phyloP scores from a whole-genome alignment of 2,888 invertebrate species.

The Eucera pruinosa region DNA sequence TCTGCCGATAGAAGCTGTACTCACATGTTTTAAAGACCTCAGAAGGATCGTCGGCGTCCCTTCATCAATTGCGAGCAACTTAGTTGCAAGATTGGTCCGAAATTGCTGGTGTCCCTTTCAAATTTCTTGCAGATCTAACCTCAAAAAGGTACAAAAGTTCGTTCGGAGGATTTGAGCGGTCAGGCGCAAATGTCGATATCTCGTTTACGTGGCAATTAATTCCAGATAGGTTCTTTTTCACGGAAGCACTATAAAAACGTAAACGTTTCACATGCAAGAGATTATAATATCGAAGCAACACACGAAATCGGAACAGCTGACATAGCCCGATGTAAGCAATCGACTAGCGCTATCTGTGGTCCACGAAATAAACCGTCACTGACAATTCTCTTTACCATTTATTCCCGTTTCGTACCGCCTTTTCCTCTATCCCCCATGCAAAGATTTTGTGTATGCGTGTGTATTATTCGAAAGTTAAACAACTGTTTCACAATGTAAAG shows the following conservation, averaged over 20 bases:
- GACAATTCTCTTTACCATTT: neutral
- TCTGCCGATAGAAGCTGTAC: constrained; percentile 10
- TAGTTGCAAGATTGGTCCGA: neutral
- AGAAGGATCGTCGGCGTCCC: neutral
- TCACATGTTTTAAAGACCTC: constrained; percentile 32
- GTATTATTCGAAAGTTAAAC: too few species aligned
- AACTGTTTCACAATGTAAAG: too few species aligned
- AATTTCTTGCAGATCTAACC: constrained; percentile 23
- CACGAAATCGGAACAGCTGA: constrained; percentile 40
- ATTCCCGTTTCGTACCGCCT: neutral
- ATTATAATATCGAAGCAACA: neutral
- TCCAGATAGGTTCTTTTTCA: too few species aligned
- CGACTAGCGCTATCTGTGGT: constrained; percentile 9
- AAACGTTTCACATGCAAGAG: neutral
- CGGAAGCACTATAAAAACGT: neutral
- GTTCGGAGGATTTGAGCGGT: neutral
- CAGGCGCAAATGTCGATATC: neutral
- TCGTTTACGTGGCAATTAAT: neutral
- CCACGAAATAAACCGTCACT: neutral
- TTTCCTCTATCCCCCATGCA: too few species aligned
- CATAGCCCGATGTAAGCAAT: neutral
- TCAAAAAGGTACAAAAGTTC: constrained; percentile 8
- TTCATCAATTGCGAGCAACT: neutral
- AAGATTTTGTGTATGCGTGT: too few species aligned
- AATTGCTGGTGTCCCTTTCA: too few species aligned